Conservation (phyloP, 2,888 invertebrate species). For the Lasioglossum pauxillum region DNA sequence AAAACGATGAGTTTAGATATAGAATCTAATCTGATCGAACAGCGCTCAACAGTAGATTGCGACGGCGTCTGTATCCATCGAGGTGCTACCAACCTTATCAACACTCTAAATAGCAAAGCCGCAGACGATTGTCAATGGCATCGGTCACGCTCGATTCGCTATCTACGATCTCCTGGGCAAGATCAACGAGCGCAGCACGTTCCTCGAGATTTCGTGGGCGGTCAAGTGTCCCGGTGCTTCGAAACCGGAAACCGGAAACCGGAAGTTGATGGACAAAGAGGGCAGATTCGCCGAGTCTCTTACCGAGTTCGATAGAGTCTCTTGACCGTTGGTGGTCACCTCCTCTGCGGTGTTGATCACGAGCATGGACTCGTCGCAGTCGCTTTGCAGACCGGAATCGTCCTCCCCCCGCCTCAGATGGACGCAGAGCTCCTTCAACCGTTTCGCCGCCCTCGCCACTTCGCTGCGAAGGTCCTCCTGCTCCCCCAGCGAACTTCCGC, state of each 20-base stretch:
- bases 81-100: background rate
- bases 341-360: constrained; percentile 81
- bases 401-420: constrained; percentile 91
- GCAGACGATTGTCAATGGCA: background rate
- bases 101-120: background rate
- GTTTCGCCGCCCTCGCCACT: constrained; percentile 86
- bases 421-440: constrained; percentile 90
- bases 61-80: background rate
- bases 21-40: background rate
- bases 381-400: constrained; percentile 85
- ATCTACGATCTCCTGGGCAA: constrained; percentile 26
- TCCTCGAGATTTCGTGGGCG: constrained; percentile 22
- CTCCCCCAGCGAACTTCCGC: constrained; percentile 86
- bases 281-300: constrained; percentile 20
- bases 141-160: constrained; percentile 20
- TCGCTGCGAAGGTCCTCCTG: constrained; percentile 85
- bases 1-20: background rate
- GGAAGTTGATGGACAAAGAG: constrained; percentile 51
- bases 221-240: background rate
- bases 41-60: background rate
- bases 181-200: constrained; percentile 19
- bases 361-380: constrained; percentile 84
- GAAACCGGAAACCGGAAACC: constrained; percentile 32
- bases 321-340: constrained; percentile 68
- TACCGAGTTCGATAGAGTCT: constrained; percentile 51